Evolutionary conservation across 2,888 invertebrate species (phyloP).

Genomic region (Omphaloscelis lunosa): DNA sequence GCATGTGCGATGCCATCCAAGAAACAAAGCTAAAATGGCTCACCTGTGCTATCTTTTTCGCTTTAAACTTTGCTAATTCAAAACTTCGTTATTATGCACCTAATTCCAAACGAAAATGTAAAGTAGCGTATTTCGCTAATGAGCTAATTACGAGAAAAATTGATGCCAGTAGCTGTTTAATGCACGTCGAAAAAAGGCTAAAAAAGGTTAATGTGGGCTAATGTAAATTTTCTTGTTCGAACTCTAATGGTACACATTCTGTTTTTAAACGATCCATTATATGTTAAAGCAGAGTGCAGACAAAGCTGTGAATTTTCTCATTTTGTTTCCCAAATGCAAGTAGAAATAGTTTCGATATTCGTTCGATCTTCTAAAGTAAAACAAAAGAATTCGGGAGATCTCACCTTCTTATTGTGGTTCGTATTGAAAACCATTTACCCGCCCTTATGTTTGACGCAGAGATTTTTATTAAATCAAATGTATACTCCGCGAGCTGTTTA

Average conservation of each 20-base stretch:
- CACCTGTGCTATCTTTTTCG: not conserved
- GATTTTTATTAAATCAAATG: conserved; percentile 52
- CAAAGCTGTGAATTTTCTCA: not conserved
- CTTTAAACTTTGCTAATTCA: conserved; percentile 7
- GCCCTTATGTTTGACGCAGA: not conserved
- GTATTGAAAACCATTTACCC: not conserved
- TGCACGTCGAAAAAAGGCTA: conserved; percentile 29
- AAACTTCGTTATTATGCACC: not conserved
- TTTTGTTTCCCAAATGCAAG: conserved; percentile 6
- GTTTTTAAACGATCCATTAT: conserved; percentile 22
- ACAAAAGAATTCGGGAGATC: conserved; percentile 7
- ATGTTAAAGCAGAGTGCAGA: conserved; percentile 13
- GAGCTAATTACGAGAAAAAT: conserved; percentile 39
- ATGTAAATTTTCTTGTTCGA: conserved; percentile 30
- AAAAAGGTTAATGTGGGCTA: not conserved
- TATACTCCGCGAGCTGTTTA: conserved; percentile 50
- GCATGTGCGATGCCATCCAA: not conserved
- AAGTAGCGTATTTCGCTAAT: conserved; percentile 9
- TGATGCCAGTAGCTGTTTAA: conserved; percentile 3
- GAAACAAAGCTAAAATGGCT: not conserved
- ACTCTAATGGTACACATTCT: conserved; percentile 25
- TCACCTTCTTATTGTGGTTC: too few relatives aligned
- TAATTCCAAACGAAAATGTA: conserved; percentile 25
- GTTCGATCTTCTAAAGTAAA: not conserved
- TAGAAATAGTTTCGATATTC: not conserved